phyloP scores from a whole-genome alignment of 2,113 vertebrate genomes.

The Philantomba maxwellii region DNA sequence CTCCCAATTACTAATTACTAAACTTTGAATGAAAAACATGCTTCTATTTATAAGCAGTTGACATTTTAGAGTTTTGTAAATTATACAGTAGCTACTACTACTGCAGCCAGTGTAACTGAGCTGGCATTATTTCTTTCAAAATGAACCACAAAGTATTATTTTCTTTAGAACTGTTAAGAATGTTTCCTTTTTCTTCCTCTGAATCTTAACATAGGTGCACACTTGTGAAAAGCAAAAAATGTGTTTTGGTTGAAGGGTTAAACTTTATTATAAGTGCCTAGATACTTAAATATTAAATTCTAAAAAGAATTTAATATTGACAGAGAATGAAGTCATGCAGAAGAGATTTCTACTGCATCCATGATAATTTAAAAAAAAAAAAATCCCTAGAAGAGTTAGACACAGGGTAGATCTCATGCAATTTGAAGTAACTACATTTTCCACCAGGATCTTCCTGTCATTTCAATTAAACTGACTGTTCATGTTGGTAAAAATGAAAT shows the following conservation, averaged over 20 bases:
- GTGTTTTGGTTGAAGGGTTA: not conserved
- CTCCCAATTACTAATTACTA: too few species aligned
- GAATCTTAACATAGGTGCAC: not conserved
- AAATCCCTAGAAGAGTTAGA: not conserved
- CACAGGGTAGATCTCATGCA: not conserved
- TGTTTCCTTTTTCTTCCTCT: not conserved
- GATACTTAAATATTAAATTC: not conserved
- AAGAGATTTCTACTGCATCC: not conserved
- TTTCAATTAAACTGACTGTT: not conserved
- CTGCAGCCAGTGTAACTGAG: not conserved
- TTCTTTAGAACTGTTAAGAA: not conserved
- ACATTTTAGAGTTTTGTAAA: not conserved
- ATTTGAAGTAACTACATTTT: not conserved
- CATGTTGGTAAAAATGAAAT: not conserved
- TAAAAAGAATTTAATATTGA: not conserved
- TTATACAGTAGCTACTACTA: not conserved
- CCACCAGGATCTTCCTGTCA: not conserved
- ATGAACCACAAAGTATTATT: not conserved
- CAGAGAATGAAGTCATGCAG: not conserved
- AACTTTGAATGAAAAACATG: not conserved
- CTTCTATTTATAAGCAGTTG: not conserved
- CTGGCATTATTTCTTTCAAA: not conserved
- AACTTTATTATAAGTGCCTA: not conserved
- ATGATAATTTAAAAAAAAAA: not conserved
- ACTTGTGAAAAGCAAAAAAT: not conserved